Conservation (phyloP, 2,888 invertebrate species). For the Phyllotreta striolata region DNA sequence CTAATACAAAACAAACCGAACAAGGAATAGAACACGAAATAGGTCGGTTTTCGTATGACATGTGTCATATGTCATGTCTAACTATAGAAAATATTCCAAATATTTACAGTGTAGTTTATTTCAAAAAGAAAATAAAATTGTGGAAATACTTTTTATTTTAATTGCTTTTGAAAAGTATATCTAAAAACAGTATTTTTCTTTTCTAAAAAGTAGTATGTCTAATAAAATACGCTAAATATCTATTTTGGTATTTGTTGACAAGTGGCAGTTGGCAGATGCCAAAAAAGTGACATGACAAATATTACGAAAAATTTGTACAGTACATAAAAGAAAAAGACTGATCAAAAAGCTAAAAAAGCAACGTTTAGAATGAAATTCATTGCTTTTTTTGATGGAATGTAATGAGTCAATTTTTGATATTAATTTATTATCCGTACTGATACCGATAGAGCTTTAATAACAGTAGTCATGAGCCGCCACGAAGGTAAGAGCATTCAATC, state of each 20-base stretch:
- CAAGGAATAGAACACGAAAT: too few relatives aligned
- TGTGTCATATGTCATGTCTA: too few relatives aligned
- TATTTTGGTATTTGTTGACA: background rate
- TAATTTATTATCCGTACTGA: conserved; percentile 12
- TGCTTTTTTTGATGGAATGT: conserved; percentile 10
- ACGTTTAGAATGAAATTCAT: conserved; percentile 15
- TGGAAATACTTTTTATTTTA: too few relatives aligned
- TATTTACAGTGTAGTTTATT: too few relatives aligned
- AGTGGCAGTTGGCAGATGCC: conserved; percentile 8
- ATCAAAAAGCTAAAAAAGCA: conserved; percentile 11
- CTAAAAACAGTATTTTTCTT: too few relatives aligned
- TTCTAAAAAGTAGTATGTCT: background rate
- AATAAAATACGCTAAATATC: background rate
- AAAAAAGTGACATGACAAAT: conserved; percentile 25
- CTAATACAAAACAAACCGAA: too few relatives aligned
- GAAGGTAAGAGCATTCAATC: conserved; percentile 46
- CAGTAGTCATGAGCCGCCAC: conserved; percentile 50
- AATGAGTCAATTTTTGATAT: conserved; percentile 23
- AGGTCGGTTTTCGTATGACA: too few relatives aligned
- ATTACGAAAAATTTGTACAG: conserved; percentile 23
- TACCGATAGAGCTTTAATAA: conserved; percentile 7
- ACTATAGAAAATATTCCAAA: too few relatives aligned
- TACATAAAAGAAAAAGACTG: conserved; percentile 15
- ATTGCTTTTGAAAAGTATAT: too few relatives aligned
- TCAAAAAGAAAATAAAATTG: too few relatives aligned